Percentiles rank a stretch among this genome's conserved stretches.
Conservation (phyloP, 2,888 invertebrate genomes). For the Hyles lineata region DNA sequence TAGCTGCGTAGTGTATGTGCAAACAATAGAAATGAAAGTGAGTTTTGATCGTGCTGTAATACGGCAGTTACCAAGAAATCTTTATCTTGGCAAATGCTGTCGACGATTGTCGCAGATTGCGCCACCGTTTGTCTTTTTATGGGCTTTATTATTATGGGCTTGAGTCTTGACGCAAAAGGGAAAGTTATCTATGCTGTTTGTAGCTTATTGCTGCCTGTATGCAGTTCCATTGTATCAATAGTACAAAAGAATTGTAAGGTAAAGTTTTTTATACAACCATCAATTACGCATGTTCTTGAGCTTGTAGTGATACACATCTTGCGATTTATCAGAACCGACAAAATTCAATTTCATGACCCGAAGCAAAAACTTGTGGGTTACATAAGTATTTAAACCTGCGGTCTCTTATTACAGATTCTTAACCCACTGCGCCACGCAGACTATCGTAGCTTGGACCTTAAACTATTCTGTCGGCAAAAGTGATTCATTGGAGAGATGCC, state of each 20-base stretch:
- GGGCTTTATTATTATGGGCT: conserved; percentile 5
- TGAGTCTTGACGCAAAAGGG: background rate
- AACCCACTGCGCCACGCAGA: background rate
- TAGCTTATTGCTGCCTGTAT: no score
- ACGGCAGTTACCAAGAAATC: conserved; percentile 30
- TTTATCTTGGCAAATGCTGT: background rate
- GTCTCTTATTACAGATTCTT: background rate
- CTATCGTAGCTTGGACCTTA: conserved; percentile 4
- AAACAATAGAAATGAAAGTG: background rate
- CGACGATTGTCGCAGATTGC: conserved; percentile 2
- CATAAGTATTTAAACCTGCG: background rate
- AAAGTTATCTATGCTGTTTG: background rate
- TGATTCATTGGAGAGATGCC: conserved; percentile 52
- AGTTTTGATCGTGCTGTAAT: conserved; percentile 23
- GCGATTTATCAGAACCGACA: no score
- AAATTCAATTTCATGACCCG: no score
- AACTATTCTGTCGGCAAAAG: conserved; percentile 37
- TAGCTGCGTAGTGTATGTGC: background rate
- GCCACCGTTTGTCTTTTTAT: background rate
- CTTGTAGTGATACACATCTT: no score
- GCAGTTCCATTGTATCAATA: no score
- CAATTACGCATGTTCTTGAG: no score
- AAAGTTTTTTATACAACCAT: no score
- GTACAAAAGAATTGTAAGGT: no score
- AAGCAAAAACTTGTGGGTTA: no score